Evolutionary conservation across 1,140 invertebrate genomes (phyloP).

Genomic region (Brachionus paranguensis): DNA sequence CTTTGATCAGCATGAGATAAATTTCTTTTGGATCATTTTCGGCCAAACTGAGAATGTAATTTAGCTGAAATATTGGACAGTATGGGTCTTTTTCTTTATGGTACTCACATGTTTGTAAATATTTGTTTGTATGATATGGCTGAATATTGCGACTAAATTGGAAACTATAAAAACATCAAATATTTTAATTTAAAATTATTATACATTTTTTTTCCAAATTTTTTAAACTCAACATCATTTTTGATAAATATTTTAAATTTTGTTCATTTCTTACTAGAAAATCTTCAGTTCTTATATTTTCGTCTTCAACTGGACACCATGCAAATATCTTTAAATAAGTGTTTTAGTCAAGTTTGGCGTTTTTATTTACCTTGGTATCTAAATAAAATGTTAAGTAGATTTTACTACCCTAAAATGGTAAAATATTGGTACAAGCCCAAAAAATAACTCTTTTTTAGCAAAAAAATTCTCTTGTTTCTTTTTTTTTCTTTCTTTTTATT

Average conservation of each 20-base stretch:
- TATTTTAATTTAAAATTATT: background rate
- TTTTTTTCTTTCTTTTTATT: too few species aligned
- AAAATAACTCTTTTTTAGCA: too few species aligned
- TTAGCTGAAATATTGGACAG: conserved; percentile 58
- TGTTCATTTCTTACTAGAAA: conserved; percentile 24
- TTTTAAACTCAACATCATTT: conserved; percentile 42
- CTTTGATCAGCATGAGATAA: conserved; percentile 44
- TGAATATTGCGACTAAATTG: background rate
- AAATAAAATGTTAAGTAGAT: too few species aligned
- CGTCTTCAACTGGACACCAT: conserved; percentile 31
- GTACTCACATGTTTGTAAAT: background rate
- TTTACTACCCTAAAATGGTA: too few species aligned
- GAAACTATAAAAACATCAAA: too few species aligned
- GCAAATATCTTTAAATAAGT: background rate
- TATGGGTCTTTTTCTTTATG: conserved; percentile 46
- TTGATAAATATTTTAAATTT: conserved; percentile 42
- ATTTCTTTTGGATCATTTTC: conserved; percentile 49
- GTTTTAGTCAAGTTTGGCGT: background rate
- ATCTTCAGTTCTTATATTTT: background rate
- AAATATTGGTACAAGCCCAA: too few species aligned
- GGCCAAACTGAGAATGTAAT: conserved; percentile 53
- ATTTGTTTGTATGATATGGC: conserved; percentile 17
- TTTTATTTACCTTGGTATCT: too few species aligned
- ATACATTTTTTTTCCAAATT: conserved; percentile 40
- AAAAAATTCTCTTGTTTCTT: too few species aligned